Evolutionary conservation across 2,888 invertebrate genomes (phyloP).

Genomic region (Sympetrum striolatum): DNA sequence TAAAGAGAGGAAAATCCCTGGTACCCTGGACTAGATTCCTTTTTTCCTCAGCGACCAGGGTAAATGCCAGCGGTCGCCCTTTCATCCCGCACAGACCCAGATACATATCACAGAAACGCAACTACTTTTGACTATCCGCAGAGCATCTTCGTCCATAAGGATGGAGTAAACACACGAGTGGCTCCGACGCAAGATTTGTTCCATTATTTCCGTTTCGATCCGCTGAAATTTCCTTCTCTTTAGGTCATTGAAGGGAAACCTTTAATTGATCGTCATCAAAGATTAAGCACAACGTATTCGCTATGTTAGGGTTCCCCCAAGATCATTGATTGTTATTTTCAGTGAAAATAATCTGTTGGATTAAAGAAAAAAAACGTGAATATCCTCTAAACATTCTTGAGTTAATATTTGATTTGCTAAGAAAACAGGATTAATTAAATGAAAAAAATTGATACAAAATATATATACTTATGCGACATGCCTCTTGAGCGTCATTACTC

Average conservation of each 20-base stretch:
- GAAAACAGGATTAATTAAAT: too few relatives aligned
- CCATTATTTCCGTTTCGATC: neutral
- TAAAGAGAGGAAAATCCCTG: neutral
- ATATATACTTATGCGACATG: too few relatives aligned
- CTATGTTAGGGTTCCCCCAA: too few relatives aligned
- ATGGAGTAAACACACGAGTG: neutral
- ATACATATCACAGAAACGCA: neutral
- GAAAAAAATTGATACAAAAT: too few relatives aligned
- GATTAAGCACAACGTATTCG: too few relatives aligned
- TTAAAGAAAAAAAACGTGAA: too few relatives aligned
- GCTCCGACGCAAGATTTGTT: neutral
- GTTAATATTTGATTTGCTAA: too few relatives aligned
- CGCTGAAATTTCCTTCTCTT: neutral
- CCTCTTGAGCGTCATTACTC: too few relatives aligned
- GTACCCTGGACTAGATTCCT: neutral
- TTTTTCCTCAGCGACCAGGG: neutral
- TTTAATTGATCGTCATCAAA: too few relatives aligned
- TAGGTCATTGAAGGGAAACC: neutral
- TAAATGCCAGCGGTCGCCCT: neutral
- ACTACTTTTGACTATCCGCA: neutral
- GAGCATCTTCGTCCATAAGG: neutral
- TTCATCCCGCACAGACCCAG: neutral
- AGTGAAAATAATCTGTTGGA: too few relatives aligned
- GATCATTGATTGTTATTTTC: too few relatives aligned
- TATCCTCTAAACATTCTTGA: too few relatives aligned